Evolutionary conservation across 2,113 vertebrate species (phyloP).

Genomic region (Leucoraja erinaceus): DNA sequence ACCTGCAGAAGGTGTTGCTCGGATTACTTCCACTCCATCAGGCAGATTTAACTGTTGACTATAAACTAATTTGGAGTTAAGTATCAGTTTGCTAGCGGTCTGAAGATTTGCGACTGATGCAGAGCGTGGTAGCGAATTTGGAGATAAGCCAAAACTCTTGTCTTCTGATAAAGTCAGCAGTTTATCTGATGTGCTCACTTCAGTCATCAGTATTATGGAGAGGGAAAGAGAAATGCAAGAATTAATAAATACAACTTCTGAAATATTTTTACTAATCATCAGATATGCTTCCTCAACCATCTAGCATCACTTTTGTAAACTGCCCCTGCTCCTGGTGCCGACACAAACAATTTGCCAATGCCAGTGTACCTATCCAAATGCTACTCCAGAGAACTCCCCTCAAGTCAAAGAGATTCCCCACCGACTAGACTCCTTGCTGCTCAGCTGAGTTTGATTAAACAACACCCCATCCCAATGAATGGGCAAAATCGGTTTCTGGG

Average conservation of each 20-base stretch:
- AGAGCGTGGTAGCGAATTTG: constrained; percentile 83
- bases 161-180: constrained; percentile 71
- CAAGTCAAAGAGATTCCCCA: too few species aligned
- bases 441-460: too few species aligned
- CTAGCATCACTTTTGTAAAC: neutral
- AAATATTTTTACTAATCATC: neutral
- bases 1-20: constrained; percentile 96
- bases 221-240: neutral
- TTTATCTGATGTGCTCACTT: constrained; percentile 61
- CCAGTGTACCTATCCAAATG: too few species aligned
- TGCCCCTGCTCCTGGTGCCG: too few species aligned
- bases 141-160: constrained; percentile 69
- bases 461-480: too few species aligned
- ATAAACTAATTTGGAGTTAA: constrained; percentile 87
- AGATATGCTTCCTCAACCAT: neutral
- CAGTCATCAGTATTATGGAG: constrained; percentile 54
- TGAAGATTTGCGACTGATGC: constrained; percentile 91
- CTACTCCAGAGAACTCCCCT: too few species aligned
- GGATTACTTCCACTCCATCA: constrained; percentile 79
- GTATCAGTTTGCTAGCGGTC: constrained; percentile 93
- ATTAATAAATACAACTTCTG: neutral
- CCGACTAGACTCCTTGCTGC: too few species aligned
- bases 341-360: too few species aligned
- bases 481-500: too few species aligned
- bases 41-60: constrained; percentile 83